A percentile compares a stretch with the other conserved stretches of the same genome.
These are phyloP conservation scores for Reticulitermes lucifugus DNA, from an alignment of 2,888 invertebrate genomes.

Conservation along the genomic window DNA sequence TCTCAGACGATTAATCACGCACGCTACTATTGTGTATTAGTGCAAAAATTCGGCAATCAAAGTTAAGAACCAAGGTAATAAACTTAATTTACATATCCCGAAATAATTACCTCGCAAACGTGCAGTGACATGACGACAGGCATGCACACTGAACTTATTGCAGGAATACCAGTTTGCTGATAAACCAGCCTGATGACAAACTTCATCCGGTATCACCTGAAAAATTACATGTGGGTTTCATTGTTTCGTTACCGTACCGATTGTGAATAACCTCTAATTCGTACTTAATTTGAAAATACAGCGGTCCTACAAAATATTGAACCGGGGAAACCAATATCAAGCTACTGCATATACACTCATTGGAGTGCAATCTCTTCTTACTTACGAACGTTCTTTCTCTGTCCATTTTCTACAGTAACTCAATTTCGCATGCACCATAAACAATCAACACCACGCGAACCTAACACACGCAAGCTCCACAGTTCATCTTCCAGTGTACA, in stretches of 20 bases:
- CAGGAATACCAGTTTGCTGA: conserved; percentile 66
- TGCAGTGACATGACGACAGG: conserved; percentile 61
- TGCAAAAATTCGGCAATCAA: too few relatives aligned
- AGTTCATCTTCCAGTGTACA: too few relatives aligned
- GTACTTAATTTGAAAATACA: neutral
- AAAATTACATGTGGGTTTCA: neutral
- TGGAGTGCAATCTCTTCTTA: neutral
- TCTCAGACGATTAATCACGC: too few relatives aligned
- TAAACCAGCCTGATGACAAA: conserved; percentile 66
- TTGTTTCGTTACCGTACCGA: neutral
- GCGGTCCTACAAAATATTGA: neutral
- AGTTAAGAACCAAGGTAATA: too few relatives aligned
- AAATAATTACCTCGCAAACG: conserved; percentile 59
- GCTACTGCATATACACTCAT: neutral
- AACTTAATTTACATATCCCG: too few relatives aligned
- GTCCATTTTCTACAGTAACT: neutral
- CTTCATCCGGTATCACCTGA: conserved; percentile 67
- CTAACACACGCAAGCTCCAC: too few relatives aligned
- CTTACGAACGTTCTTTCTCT: neutral
- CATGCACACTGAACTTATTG: conserved; percentile 64
- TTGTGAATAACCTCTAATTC: neutral
- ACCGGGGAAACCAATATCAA: neutral
- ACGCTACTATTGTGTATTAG: too few relatives aligned
- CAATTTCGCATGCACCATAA: too few relatives aligned
- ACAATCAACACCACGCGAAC: too few relatives aligned